Conservation (phyloP, 92 coral and sea anemone species). For the Epizoanthus ramosus region DNA sequence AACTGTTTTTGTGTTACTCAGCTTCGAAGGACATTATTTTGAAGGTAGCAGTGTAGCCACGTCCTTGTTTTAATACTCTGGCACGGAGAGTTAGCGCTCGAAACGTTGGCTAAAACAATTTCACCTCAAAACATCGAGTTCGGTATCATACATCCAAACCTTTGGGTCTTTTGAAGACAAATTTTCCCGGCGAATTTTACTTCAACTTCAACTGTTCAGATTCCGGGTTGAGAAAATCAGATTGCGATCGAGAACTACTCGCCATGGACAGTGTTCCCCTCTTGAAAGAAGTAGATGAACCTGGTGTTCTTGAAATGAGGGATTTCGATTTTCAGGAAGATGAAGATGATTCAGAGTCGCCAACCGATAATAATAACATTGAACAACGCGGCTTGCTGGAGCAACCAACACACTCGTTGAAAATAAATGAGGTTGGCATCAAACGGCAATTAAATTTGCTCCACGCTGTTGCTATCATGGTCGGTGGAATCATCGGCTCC, state of each 20-base stretch:
- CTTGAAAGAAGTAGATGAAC: background rate
- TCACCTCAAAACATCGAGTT: too few relatives aligned
- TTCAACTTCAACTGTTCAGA: background rate
- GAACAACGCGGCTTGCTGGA: constrained; percentile 14
- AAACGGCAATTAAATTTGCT: constrained; percentile 63
- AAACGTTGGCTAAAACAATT: too few relatives aligned
- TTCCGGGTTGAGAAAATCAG: too few relatives aligned
- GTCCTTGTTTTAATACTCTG: too few relatives aligned
- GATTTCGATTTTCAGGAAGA: constrained; percentile 1
- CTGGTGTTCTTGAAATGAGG: background rate
- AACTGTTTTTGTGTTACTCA: too few relatives aligned
- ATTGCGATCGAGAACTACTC: background rate
- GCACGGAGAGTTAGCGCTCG: too few relatives aligned
- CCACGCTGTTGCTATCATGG: constrained; percentile 64
- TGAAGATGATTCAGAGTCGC: background rate
- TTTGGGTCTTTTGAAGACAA: background rate
- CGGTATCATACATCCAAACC: too few relatives aligned
- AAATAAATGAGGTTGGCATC: constrained; percentile 19
- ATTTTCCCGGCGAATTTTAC: background rate
- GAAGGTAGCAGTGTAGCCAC: too few relatives aligned
- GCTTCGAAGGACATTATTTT: too few relatives aligned
- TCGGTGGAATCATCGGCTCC: constrained; percentile 75
- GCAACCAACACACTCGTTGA: background rate
- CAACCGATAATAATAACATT: background rate
- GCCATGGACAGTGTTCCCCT: constrained; percentile 5